These are phyloP conservation scores for Hoplias malabaricus DNA, from an alignment of 2,113 vertebrate species.

Conservation along the genomic window DNA sequence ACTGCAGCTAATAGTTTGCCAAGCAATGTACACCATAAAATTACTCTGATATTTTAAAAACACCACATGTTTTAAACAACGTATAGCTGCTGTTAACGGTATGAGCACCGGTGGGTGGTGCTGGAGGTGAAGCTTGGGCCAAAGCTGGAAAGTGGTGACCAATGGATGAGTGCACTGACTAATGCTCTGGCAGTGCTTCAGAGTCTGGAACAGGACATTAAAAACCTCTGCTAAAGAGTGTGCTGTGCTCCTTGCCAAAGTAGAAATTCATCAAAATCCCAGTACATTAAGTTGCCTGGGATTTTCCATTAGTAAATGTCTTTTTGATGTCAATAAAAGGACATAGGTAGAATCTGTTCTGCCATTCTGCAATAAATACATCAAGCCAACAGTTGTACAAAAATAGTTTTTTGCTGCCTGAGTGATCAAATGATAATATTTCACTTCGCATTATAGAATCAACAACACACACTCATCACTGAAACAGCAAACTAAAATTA, in stretches of 20 bases:
- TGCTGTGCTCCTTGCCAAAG: slow-evolving; percentile 11
- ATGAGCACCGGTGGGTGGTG: slow-evolving; percentile 5
- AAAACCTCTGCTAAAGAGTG: slow-evolving; percentile 29
- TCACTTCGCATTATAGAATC: background rate
- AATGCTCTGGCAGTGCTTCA: background rate
- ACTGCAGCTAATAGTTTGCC: no score
- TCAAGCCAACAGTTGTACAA: background rate
- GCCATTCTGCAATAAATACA: background rate
- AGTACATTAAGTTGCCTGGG: background rate
- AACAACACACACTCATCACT: no score
- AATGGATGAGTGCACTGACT: slow-evolving; percentile 12
- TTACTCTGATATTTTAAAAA: no score
- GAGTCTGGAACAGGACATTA: slow-evolving; percentile 12
- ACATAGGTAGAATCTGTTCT: background rate
- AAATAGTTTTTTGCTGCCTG: background rate
- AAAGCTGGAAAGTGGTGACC: slow-evolving; percentile 6
- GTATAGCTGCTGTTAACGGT: no score
- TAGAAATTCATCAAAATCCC: background rate
- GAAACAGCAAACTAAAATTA: no score
- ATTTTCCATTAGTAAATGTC: background rate
- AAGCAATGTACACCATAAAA: no score
- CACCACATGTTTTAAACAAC: no score
- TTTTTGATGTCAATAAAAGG: background rate
- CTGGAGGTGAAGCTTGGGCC: slow-evolving; percentile 5
- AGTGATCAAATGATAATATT: background rate